Conservation (phyloP, 1,140 invertebrate genomes). For the Sinonovacula constricta region DNA sequence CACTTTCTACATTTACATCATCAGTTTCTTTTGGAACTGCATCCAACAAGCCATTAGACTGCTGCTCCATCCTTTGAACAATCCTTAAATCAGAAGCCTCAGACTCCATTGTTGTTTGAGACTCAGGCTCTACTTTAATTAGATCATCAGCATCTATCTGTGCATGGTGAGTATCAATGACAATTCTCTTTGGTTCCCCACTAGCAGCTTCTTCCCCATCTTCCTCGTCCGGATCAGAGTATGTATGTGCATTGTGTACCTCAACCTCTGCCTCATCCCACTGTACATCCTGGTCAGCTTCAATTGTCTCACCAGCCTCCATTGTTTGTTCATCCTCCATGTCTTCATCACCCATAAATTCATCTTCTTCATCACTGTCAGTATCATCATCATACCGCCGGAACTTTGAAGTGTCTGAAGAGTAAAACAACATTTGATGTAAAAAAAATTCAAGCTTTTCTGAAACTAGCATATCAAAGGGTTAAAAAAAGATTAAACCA, state of each 20-base stretch:
- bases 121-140: not conserved
- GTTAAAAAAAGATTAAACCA: no score
- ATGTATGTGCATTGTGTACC: not conserved
- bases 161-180: not conserved
- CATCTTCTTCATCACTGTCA: conserved; percentile 49
- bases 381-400: conserved; percentile 43
- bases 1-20: not conserved
- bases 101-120: not conserved
- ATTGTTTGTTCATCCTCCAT: not conserved
- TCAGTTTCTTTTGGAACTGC: not conserved
- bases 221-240: not conserved
- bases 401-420: conserved; percentile 40
- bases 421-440: no score
- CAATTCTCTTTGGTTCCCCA: not conserved
- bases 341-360: not conserved
- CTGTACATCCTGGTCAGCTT: not conserved
- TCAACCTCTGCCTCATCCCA: not conserved
- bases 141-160: not conserved
- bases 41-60: no score
- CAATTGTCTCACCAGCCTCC: not conserved
- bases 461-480: no score
- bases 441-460: no score
- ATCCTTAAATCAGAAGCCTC: not conserved
- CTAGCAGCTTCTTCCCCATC: not conserved
- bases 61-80: not conserved